These are phyloP conservation scores for Lasioglossum figueresi DNA, from an alignment of 2,888 invertebrate species.

Conservation along the genomic window DNA sequence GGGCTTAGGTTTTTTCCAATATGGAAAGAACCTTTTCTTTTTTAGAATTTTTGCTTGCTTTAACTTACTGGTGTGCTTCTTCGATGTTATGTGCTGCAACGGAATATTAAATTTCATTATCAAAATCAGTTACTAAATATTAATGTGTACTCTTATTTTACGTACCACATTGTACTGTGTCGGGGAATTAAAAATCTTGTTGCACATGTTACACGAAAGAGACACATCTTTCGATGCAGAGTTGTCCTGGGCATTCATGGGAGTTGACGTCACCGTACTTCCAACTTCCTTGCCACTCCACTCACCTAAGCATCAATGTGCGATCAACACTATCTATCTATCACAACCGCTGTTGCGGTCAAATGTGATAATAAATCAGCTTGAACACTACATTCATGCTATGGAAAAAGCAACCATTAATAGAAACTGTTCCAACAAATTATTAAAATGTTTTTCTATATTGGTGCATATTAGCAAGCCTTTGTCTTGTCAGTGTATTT, in stretches of 20 bases:
- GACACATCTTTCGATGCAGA: constrained; percentile 64
- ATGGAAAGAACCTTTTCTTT: constrained; percentile 76
- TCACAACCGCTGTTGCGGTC: constrained; percentile 81
- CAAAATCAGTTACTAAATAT: not conserved
- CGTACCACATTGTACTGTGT: constrained; percentile 81
- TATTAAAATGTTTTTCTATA: constrained; percentile 31
- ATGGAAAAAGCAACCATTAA: constrained; percentile 77
- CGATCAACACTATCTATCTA: constrained; percentile 85
- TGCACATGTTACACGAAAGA: constrained; percentile 79
- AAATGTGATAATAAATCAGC: constrained; percentile 83
- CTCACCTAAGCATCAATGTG: constrained; percentile 84
- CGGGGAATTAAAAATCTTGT: constrained; percentile 82
- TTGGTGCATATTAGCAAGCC: constrained; percentile 10
- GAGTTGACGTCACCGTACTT: constrained; percentile 56
- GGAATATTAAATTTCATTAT: constrained; percentile 24
- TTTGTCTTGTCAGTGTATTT: not conserved
- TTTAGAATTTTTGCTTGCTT: constrained; percentile 70
- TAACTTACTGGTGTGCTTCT: constrained; percentile 80
- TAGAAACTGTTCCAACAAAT: constrained; percentile 41
- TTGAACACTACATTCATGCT: constrained; percentile 84
- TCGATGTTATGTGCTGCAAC: constrained; percentile 80
- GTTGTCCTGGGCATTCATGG: constrained; percentile 55
- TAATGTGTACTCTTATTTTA: constrained; percentile 18
- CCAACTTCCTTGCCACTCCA: constrained; percentile 72
- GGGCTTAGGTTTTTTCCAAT: constrained; percentile 74